phyloP scores from a whole-genome alignment of 2,113 vertebrate genomes.

The Agelaius tricolor region DNA sequence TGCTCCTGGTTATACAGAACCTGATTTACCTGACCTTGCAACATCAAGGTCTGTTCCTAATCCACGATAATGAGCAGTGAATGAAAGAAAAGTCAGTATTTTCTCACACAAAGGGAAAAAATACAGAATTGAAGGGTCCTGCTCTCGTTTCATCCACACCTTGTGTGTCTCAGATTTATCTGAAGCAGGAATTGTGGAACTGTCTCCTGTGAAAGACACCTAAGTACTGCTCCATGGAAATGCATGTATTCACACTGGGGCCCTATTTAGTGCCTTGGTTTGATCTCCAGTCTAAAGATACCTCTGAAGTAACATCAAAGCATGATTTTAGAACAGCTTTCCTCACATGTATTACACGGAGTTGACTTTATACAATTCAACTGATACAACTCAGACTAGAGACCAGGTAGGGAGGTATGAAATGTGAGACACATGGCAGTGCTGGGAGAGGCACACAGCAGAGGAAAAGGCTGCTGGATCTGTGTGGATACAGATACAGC shows the following conservation, averaged over 20 bases:
- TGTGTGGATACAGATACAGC: rapidly evolving
- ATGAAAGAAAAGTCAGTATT: not conserved
- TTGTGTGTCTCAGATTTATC: not conserved
- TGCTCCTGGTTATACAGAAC: not conserved
- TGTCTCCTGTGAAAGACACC: conserved; percentile 11
- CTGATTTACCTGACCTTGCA: not conserved
- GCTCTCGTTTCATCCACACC: not conserved
- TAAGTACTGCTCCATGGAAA: conserved; percentile 1
- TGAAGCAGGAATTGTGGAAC: conserved; percentile 5
- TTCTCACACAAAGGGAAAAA: not conserved
- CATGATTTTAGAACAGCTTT: conserved; percentile 19
- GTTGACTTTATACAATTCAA: conserved; percentile 39
- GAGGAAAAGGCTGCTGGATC: not conserved
- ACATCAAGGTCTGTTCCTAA: not conserved
- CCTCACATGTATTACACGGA: conserved; percentile 32
- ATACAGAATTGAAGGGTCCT: not conserved
- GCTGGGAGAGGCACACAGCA: not conserved
- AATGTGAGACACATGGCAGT: not conserved
- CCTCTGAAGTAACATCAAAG: conserved; percentile 62
- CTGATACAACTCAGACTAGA: not conserved
- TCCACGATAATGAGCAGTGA: not conserved
- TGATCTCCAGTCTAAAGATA: conserved; percentile 39
- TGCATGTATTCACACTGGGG: conserved; percentile 8
- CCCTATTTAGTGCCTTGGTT: conserved; percentile 33
- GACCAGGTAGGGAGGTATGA: conserved; percentile 4